Evolutionary conservation across 2,797 vertebrate species (phyloP), one percentile per base, ranked within the genome.

Genomic region (Apogon talboti): DNA sequence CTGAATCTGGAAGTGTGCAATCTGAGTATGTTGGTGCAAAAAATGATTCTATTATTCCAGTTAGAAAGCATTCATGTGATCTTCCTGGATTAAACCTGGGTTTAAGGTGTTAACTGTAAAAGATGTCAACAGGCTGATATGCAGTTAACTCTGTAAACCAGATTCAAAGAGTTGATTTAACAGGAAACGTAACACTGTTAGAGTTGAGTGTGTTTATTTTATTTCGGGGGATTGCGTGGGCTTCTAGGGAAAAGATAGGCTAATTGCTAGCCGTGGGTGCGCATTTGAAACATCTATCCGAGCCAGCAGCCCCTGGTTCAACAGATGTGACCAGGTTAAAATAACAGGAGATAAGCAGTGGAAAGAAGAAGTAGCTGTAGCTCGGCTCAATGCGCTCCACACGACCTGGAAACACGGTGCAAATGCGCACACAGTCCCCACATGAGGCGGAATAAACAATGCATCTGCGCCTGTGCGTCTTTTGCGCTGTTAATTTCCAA

Each of bases 321-420:
- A 86, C 88, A 90, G 66, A 76, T 87, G 85, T 87, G 89, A 89
- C 86, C 86, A 87, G 86, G 87, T 90, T 88, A 90, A 51, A 86
- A 88, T 43, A 91, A 89, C 84, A 83, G 52, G 7, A 82, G 85
- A 85, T 83, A 87, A 80, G 84, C 62, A 41, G 64, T 12, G 45
- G 28, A 67, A 71, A 77, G 66, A 78, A 43, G 3, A 71, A 74
- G 79, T 40, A 54, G 67, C 72, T 81, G 72, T 74, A 47, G 61
- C 74, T 66, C 70, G 61, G 56, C 50, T 76, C 60, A 68, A 74
- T 12, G 1, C 12, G 16, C 42, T 64, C 40, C 13, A 7, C 40
- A 4, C 42, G 50, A 21, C 28, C 21, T 43, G 10, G 28, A 13
- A 48, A 40, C 18, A 15, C 56, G 9, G 1, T 12, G 40, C 14